Percentiles rank a stretch among this genome's conserved stretches.
Evolutionary conservation across 2,113 vertebrate genomes (phyloP).

Genomic region (Engystomops pustulosus): DNA sequence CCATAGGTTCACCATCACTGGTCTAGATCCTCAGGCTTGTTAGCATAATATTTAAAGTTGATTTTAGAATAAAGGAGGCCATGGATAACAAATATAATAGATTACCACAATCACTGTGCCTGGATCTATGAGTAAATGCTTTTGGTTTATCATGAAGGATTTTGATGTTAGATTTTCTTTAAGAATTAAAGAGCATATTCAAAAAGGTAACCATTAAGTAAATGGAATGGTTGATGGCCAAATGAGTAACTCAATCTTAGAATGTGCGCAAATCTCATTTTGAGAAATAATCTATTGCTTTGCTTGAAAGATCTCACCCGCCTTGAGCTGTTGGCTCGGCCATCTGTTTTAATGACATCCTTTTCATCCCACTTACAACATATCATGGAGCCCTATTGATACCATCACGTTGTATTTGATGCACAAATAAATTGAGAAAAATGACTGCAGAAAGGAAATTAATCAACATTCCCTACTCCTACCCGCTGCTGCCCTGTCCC

Average conservation of each 20-base stretch:
- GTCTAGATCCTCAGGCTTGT: too few relatives aligned
- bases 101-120: too few relatives aligned
- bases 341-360: constrained; percentile 38
- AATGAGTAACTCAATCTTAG: not conserved
- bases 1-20: too few relatives aligned
- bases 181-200: not conserved
- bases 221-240: not conserved
- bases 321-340: constrained; percentile 12
- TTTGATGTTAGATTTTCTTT: too few relatives aligned
- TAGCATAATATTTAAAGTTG: too few relatives aligned
- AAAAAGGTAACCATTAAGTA: not conserved
- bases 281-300: not conserved
- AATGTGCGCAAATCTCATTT: not conserved
- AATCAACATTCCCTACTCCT: constrained; percentile 37
- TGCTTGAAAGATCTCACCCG: not conserved
- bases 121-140: too few relatives aligned
- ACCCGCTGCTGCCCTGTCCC: not conserved
- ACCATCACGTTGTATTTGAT: constrained; percentile 27
- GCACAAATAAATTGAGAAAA: constrained; percentile 46
- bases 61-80: too few relatives aligned
- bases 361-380: constrained; percentile 24
- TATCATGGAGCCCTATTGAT: constrained; percentile 24
- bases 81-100: too few relatives aligned
- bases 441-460: constrained; percentile 45
- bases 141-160: too few relatives aligned